These are phyloP conservation scores for chimpanzee (Pan troglodytes) DNA, from an alignment of 2,113 vertebrate species.

Conservation along the genomic window NHGRI_mPanTro3-v2.1_pri NC_072403.2:21279501-21280000, in stretches of 20 bases:
- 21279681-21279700: not conserved
- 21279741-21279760: not conserved
- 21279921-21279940: no score
- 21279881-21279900: no score
- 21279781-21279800: not conserved
- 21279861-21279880: no score
- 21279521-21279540: not conserved
- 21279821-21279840: no score
- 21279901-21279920: no score
- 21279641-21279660: not conserved
- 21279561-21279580: not conserved
- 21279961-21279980: conserved; percentile 2
- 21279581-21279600: not conserved
- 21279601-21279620: not conserved
- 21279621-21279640: not conserved
- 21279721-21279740: not conserved
- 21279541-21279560: not conserved
- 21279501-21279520: not conserved
- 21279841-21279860: no score
- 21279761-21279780: not conserved
- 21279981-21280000: not conserved
- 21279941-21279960: not conserved
- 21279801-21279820: no score
- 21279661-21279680: not conserved
- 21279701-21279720: not conserved